A percentile compares a stretch with the other conserved stretches of the same genome.
Conservation (phyloP, 2,113 vertebrate genomes). For the Phainopepla nitens region DNA sequence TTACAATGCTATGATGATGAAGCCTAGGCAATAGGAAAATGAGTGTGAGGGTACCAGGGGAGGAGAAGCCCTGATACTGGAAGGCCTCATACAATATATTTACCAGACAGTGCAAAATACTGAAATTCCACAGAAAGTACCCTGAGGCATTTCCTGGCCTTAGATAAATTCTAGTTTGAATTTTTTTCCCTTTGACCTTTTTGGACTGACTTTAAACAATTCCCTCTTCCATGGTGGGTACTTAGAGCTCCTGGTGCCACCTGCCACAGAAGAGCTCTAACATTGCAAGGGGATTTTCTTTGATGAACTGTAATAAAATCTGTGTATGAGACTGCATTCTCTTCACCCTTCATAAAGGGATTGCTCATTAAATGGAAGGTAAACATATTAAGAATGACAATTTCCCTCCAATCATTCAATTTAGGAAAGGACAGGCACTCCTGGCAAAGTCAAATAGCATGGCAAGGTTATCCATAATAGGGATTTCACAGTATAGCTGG, state of each 20-base stretch:
- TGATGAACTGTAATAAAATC: conserved; percentile 16
- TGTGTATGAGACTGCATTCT: background rate
- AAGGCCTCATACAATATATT: background rate
- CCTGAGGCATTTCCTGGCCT: background rate
- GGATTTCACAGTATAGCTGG: background rate
- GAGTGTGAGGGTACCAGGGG: rapidly evolving
- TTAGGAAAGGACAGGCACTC: background rate
- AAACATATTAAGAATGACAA: conserved; percentile 33
- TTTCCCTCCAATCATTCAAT: background rate
- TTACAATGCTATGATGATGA: background rate
- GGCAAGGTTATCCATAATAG: background rate
- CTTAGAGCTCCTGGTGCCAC: background rate
- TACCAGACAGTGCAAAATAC: background rate
- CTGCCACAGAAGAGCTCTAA: background rate
- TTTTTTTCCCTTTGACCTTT: conserved; percentile 24
- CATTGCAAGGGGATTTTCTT: conserved; percentile 15
- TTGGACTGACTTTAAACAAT: background rate
- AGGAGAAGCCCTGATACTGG: background rate
- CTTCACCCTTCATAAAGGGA: background rate
- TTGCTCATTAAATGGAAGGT: conserved; percentile 23
- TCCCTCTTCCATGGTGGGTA: background rate
- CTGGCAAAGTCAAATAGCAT: background rate
- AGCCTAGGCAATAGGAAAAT: background rate
- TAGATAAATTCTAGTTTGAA: conserved; percentile 17
- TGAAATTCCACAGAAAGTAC: background rate